These are phyloP conservation scores for Pedicia rivosa DNA, from an alignment of 2,888 invertebrate species.

Conservation along the genomic window DNA sequence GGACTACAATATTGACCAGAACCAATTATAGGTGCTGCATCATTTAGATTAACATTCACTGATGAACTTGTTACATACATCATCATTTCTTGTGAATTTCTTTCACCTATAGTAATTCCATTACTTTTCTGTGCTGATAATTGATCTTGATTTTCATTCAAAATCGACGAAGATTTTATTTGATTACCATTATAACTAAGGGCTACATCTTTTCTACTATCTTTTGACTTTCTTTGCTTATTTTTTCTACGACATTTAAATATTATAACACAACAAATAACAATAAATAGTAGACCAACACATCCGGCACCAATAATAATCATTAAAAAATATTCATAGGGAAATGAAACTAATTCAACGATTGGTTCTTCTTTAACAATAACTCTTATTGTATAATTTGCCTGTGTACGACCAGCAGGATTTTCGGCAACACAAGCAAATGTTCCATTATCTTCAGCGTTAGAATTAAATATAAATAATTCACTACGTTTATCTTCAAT, in stretches of 20 bases:
- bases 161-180: constrained; percentile 34
- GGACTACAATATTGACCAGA: constrained; percentile 37
- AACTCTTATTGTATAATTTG: constrained; percentile 67
- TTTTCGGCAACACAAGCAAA: constrained; percentile 78
- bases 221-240: constrained; percentile 26
- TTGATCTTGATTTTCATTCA: constrained; percentile 29
- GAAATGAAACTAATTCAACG: constrained; percentile 48
- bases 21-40: constrained; percentile 26
- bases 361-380: constrained; percentile 57
- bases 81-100: constrained; percentile 33
- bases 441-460: constrained; percentile 67
- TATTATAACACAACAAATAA: constrained; percentile 49
- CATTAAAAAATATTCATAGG: constrained; percentile 52
- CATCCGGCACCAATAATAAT: constrained; percentile 47
- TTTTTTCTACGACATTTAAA: constrained; percentile 34
- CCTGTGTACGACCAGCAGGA: constrained; percentile 59
- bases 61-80: constrained; percentile 22
- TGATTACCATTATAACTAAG: constrained; percentile 17
- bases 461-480: constrained; percentile 60
- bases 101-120: constrained; percentile 35
- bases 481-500: constrained; percentile 59
- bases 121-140: constrained; percentile 35
- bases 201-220: constrained; percentile 38
- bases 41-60: constrained; percentile 24
- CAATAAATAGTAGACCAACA: constrained; percentile 43